phyloP scores from a whole-genome alignment of 2,797 vertebrate species.

The Huso huso region DNA sequence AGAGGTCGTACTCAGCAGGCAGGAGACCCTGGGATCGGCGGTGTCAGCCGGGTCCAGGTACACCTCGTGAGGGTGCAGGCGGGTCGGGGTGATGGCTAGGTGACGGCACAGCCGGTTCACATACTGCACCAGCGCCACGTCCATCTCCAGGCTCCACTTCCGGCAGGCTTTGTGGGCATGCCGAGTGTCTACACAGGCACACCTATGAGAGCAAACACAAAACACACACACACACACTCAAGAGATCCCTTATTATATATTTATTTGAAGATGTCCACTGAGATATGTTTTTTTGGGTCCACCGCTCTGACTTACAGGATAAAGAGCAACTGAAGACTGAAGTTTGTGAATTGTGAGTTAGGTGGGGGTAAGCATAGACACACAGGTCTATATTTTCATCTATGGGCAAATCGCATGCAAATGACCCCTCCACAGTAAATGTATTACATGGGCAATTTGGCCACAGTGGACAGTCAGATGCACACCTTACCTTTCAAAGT shows the following conservation, averaged over 20 bases:
- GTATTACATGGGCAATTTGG: not conserved
- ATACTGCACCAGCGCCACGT: conserved; percentile 86
- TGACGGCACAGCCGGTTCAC: conserved; percentile 91
- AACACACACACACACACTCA: too few relatives aligned
- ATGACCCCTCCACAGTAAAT: not conserved
- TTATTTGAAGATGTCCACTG: not conserved
- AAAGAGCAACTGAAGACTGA: too few relatives aligned
- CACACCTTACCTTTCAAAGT: conserved; percentile 82
- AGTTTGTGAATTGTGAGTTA: too few relatives aligned
- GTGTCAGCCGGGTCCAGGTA: conserved; percentile 82
- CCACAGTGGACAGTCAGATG: not conserved
- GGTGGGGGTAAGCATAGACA: too few relatives aligned
- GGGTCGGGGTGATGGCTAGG: conserved; percentile 86
- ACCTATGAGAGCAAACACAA: conserved; percentile 35
- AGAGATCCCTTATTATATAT: too few relatives aligned
- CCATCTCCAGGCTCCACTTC: conserved; percentile 93
- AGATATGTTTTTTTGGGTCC: not conserved
- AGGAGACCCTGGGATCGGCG: conserved; percentile 79
- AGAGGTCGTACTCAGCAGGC: conserved; percentile 68
- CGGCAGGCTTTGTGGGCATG: conserved; percentile 88
- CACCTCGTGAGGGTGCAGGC: conserved; percentile 92
- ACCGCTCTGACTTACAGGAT: too few relatives aligned
- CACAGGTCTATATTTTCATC: not conserved
- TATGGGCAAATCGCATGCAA: not conserved
- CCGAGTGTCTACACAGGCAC: conserved; percentile 79